phyloP scores from a whole-genome alignment of 2,113 vertebrate genomes.

The Propithecus coquereli region DNA sequence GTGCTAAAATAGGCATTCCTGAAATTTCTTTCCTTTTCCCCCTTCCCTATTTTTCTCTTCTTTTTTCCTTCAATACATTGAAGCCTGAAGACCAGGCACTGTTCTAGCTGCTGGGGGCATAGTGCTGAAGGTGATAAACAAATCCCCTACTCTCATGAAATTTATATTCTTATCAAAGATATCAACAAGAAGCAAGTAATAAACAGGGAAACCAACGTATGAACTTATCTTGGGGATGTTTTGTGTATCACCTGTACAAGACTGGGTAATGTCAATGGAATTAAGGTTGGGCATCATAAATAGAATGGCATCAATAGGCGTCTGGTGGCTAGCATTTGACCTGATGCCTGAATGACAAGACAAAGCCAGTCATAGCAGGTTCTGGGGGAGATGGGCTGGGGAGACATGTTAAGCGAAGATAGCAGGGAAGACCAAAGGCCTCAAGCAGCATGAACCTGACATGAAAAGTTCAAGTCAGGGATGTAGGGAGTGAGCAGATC shows the following conservation, averaged over 20 bases:
- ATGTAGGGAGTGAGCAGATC: not conserved
- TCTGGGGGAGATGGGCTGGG: rapidly evolving
- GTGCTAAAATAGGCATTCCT: not conserved
- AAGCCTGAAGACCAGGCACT: not conserved
- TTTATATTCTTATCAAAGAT: not conserved
- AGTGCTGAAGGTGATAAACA: not conserved
- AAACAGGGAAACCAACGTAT: not conserved
- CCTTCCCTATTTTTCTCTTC: not conserved
- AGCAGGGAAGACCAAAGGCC: not conserved
- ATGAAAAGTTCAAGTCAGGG: not conserved
- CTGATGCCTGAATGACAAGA: not conserved
- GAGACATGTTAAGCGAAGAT: not conserved
- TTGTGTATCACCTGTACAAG: not conserved
- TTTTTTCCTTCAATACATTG: not conserved
- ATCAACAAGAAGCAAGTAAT: not conserved
- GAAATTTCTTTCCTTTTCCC: not conserved
- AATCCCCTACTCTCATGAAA: not conserved
- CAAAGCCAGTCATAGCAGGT: not conserved
- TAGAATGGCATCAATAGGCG: not conserved
- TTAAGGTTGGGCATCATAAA: not conserved
- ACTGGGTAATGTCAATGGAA: not conserved
- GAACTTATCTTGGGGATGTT: not conserved
- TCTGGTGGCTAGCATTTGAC: not conserved
- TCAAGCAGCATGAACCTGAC: not conserved
- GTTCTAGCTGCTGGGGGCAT: not conserved